Percentiles rank a stretch among this genome's conserved stretches.
These are phyloP conservation scores for Pseudopipra pipra DNA, from an alignment of 2,113 vertebrate genomes.

Conservation along the genomic window DNA sequence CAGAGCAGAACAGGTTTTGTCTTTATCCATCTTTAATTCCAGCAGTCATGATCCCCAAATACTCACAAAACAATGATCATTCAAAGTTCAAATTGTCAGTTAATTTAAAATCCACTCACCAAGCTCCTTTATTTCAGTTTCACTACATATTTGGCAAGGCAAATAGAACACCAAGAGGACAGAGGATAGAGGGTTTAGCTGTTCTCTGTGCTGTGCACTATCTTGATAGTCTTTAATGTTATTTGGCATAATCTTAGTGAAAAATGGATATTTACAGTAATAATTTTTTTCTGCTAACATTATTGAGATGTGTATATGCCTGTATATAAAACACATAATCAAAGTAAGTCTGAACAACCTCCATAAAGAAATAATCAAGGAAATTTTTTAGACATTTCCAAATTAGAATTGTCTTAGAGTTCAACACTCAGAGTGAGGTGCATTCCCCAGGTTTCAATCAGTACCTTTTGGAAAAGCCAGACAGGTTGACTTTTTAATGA, in stretches of 20 bases:
- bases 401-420: background rate
- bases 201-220: background rate
- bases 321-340: background rate
- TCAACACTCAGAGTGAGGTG: background rate
- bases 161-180: background rate
- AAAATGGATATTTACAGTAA: background rate
- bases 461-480: background rate
- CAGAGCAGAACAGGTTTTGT: constrained; percentile 58
- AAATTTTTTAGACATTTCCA: background rate
- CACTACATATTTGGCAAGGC: background rate
- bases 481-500: background rate
- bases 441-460: background rate
- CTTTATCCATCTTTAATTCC: constrained; percentile 63
- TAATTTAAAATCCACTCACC: constrained; percentile 49
- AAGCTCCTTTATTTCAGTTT: constrained; percentile 37
- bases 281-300: background rate
- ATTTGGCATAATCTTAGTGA: background rate
- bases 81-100: constrained; percentile 67
- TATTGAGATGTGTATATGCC: background rate
- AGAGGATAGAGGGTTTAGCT: background rate
- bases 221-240: background rate
- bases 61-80: constrained; percentile 64
- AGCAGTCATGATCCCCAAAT: constrained; percentile 58
- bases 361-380: background rate
- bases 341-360: background rate